phyloP scores from a whole-genome alignment of 2,888 invertebrate species.

The Monoplex corrugatus region DNA sequence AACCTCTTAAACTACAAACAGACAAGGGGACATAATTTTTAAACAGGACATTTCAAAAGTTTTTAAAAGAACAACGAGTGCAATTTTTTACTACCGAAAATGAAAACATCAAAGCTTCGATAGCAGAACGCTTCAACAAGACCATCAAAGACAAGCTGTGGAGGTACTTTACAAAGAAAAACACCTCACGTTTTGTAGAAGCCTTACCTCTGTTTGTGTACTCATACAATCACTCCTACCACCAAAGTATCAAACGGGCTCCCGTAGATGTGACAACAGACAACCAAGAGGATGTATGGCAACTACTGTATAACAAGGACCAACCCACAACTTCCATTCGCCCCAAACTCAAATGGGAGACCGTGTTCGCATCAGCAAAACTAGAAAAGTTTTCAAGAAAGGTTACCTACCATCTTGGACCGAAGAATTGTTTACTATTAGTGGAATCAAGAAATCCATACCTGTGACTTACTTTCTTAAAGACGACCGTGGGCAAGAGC shows the following conservation, averaged over 20 bases:
- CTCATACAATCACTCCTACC: conserved; percentile 57
- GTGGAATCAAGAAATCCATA: not conserved
- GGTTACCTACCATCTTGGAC: conserved; percentile 58
- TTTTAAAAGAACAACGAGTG: conserved; percentile 54
- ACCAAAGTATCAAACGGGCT: conserved; percentile 54
- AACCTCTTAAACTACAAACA: conserved; percentile 59
- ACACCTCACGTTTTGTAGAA: conserved; percentile 51
- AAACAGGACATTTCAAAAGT: conserved; percentile 57
- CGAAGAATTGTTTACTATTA: conserved; percentile 56
- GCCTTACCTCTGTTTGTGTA: conserved; percentile 51
- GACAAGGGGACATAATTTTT: conserved; percentile 65
- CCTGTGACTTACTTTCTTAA: conserved; percentile 47
- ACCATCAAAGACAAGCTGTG: conserved; percentile 61
- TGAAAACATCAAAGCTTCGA: conserved; percentile 70
- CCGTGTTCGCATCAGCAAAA: conserved; percentile 53
- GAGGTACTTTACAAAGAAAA: conserved; percentile 55
- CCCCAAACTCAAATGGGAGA: conserved; percentile 42
- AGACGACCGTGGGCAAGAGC: conserved; percentile 52
- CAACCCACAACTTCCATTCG: not conserved
- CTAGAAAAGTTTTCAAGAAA: conserved; percentile 53
- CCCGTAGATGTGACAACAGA: conserved; percentile 54
- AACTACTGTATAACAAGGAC: not conserved
- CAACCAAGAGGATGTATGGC: conserved; percentile 54
- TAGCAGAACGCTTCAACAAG: conserved; percentile 64
- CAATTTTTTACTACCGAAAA: conserved; percentile 67